phyloP scores from a whole-genome alignment of 2,113 vertebrate species.

The Laterallus jamaicensis region DNA sequence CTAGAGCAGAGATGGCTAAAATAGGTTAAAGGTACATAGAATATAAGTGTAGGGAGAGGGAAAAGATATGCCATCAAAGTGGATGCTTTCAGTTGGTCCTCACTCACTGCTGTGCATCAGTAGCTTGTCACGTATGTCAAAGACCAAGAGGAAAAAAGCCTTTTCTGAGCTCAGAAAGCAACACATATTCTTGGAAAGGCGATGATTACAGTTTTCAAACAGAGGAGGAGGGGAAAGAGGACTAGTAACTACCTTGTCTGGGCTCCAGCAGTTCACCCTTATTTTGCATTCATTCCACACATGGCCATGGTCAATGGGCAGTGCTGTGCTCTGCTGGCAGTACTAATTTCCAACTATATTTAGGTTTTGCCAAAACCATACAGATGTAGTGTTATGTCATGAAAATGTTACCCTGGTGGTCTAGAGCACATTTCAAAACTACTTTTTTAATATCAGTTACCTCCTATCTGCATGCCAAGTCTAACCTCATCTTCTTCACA shows the following conservation, averaged over 20 bases:
- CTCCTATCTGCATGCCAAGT: not conserved
- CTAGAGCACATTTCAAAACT: not conserved
- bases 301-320: not conserved
- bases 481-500: not conserved
- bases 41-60: not conserved
- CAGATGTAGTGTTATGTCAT: not conserved
- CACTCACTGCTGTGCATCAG: not conserved
- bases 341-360: not conserved
- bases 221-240: not conserved
- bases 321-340: not conserved
- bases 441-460: not conserved
- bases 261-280: not conserved
- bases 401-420: not conserved
- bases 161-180: not conserved
- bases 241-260: not conserved
- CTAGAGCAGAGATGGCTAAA: not conserved
- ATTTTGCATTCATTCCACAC: not conserved
- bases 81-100: not conserved
- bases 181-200: not conserved
- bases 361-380: not conserved
- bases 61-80: not conserved
- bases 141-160: not conserved
- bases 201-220: conserved; percentile 29
- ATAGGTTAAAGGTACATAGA: not conserved
- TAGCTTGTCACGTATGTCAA: not conserved